These are phyloP conservation scores for Terebella lapidaria DNA, from an alignment of 2,888 invertebrate genomes.

Conservation along the genomic window DNA sequence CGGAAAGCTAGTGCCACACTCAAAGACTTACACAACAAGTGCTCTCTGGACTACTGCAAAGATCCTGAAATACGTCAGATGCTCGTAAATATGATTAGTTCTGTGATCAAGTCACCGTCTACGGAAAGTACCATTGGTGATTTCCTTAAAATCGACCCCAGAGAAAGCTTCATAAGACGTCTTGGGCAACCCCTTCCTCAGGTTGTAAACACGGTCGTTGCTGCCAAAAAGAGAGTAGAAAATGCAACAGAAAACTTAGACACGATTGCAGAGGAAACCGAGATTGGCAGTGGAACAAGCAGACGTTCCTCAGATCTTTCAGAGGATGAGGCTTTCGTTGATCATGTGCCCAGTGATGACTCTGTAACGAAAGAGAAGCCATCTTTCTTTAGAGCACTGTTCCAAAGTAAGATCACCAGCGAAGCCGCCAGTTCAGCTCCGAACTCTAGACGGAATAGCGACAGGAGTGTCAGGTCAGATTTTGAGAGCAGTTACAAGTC, in stretches of 20 bases:
- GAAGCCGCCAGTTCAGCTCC: not conserved
- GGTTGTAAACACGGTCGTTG: not conserved
- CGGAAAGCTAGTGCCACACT: constrained; percentile 28
- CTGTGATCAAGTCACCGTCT: not conserved
- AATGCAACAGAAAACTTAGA: too few relatives aligned
- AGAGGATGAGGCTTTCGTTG: not conserved
- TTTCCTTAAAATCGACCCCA: not conserved
- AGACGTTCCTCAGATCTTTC: not conserved
- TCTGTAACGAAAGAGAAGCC: too few relatives aligned
- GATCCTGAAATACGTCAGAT: constrained; percentile 1
- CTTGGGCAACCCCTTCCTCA: not conserved
- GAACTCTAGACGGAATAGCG: too few relatives aligned
- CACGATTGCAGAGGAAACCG: not conserved
- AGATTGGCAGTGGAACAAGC: not conserved
- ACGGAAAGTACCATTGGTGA: not conserved
- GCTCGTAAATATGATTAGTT: not conserved
- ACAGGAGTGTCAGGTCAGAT: not conserved
- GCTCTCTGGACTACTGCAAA: constrained; percentile 8
- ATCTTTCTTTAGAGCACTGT: not conserved
- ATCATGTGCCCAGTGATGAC: too few relatives aligned
- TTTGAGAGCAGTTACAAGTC: not conserved
- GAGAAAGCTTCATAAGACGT: constrained; percentile 1
- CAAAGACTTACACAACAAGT: constrained; percentile 21
- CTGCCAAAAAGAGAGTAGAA: not conserved
- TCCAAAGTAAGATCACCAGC: not conserved